Evolutionary conservation across 2,888 invertebrate genomes (phyloP), one percentile per base, ranked within the genome.

Genomic region (Amphimallon solstitiale): DNA sequence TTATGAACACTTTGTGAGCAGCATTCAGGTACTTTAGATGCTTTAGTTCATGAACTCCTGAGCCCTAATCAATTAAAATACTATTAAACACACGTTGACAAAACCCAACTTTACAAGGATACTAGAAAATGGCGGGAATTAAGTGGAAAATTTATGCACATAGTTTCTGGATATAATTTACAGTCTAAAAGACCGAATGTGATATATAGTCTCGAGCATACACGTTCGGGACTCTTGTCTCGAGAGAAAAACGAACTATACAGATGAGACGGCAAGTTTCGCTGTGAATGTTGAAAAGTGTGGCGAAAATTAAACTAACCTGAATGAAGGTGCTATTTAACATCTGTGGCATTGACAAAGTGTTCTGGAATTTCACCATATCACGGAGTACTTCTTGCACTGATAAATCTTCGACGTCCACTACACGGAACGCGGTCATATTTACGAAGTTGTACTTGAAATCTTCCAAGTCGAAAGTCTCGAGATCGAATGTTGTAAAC

Each of bases 401-500:
- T n/a, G 85, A 84, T 7, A 88, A 83, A 80, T 91, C 89, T 64
- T 87, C 87, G 17, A 87, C 85, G 78, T 92, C 90, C 54, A 92
- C 90, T 71, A 93, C 85, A 71, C 92, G 86, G 78, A 90, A 96
- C 0, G 95, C 94, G n/a, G 95, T 96, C 85, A 97, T 94, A 82
- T 97, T 97, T 40, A 96, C 95, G 46, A 92, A 91, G 79, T 97
- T 97, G 84, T 97, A 95, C 78, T 93, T 93, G 82, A 95, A 97
- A 78, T 94, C 94, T 81, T 94, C 94, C 68, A 95, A 83, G 76
- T 94, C 88, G 79, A 88, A 88, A 68, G 88, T 87, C 79, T 89
- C 89, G 74, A 89, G 85, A 80, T 89, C 82, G 78, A 90, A 87
- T 54, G 90, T 90, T 19, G 92, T 92, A 76, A 93, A 92, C 68